Evolutionary conservation across 2,888 invertebrate species (phyloP), one percentile per base, ranked within the genome.

Genomic region (Thyatira batis): DNA sequence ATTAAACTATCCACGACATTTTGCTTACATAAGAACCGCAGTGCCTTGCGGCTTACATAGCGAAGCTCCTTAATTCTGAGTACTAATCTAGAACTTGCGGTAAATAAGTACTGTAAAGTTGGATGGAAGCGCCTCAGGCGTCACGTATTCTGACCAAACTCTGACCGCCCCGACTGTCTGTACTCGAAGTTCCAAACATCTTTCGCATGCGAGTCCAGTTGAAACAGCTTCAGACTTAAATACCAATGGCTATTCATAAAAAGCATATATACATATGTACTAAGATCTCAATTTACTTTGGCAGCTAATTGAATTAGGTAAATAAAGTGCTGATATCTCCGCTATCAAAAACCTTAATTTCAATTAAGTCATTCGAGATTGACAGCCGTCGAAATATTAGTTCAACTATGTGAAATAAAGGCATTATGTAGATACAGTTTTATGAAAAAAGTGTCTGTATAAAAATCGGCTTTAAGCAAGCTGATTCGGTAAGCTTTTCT

Each of bases 101-200:
- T 51, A 56, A 66, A 63, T 67, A 66, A 58, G 54, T 61, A 50
- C 57, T 56, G 54, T 53, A 57, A 67, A 74, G 63, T 71, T 74
- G 55, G 51, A 50, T 46, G 54, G 54, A 58, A 66, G 55, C 60
- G 57, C 55, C 57, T 63, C 52, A 54, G 60, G 64, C 61, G 72
- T 74, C 73, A 77, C 73, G 73, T 72, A 62, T 57, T 57, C 62
- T 53, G 55, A 61, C 64, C 58, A 51, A 61, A 62, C 68, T 66
- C 54, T 54, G 57, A 45, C 52, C 53, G 54, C 52, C 50, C n/a
- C 33, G 39, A 53, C 51, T 28, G 57, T 58, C 60, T 63, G 55
- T 55, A 60, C 61, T 57, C 52, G 64, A 68, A 77, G 65, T 74
- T 71, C 59, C 50, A 51, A 55, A 56, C 67, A 71, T 76, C 72